Evolutionary conservation across 2,797 vertebrate species (phyloP), one percentile per base, ranked within the genome.

Genomic region (Sebastes alutus): DNA sequence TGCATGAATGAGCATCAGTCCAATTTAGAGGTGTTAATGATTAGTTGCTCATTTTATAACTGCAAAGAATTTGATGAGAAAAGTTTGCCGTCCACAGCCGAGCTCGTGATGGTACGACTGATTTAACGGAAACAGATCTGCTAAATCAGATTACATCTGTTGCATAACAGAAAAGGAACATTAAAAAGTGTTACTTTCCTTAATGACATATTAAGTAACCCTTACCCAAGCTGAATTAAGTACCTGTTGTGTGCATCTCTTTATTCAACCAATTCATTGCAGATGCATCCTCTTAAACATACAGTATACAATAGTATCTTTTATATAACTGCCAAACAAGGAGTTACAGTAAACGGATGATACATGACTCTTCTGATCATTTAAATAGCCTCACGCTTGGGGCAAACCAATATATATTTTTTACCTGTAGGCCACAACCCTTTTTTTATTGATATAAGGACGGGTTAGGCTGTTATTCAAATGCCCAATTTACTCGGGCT

Each of bases 271-370:
- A 20, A 49, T 49, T 49, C 46, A 20, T 18, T 49, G 46, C 7
- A 20, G 18, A 49, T 20, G 46, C 0, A 0, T 49, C 7, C 46
- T 20, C 18, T 49, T 20, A 20, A 54, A 42, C 38, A 42, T 42
- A 42, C 0, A 9, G 7, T 22, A 54, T n/a, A 54, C 20, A 54
- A 54, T 2, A 54, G 9, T 22, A 54, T 54, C 49, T 0, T 54
- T 54, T 54, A 22, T 0, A n/a, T 54, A 54, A 22, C 20, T 22
- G 49, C 20, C 20, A 54, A 8, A 27, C 30, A 61, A 32, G 20
- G 20, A 61, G 8, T 66, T 38, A n/a, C 22, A 35, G 9, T 33
- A 22, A 18, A 54, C 72, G 1, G 22, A 63, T 64, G 30, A 63
- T 23, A 11, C 27, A 25, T 1, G 18, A 55, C 49, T 29, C 61